A percentile compares a stretch with the other conserved stretches of the same genome.
phyloP scores from a whole-genome alignment of 1,140 invertebrate species.

The Acyrthosiphon pisum region DNA sequence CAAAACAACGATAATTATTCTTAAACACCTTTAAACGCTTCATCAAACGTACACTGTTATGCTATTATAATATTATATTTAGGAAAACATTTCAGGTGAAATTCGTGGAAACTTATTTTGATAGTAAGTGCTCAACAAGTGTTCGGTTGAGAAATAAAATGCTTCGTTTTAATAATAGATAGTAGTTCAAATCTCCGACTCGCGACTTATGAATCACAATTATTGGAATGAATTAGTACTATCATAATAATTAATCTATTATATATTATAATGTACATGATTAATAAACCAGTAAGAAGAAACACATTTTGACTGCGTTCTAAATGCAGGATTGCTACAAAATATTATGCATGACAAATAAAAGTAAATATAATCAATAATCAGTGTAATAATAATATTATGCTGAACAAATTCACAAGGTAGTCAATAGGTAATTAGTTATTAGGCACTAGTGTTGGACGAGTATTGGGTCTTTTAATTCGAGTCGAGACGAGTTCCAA shows the following conservation, averaged over 20 bases:
- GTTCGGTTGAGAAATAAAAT: neutral
- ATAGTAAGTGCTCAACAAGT: neutral
- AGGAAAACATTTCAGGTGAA: neutral
- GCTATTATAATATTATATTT: neutral
- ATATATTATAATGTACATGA: no score
- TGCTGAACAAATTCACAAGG: neutral
- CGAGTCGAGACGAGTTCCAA: no score
- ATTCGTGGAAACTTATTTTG: neutral
- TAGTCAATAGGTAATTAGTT: neutral
- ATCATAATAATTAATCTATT: neutral
- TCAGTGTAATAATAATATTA: neutral
- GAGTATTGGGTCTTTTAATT: no score
- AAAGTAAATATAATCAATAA: neutral
- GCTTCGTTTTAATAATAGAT: neutral
- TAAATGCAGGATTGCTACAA: neutral
- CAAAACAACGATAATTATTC: slow-evolving; percentile 1
- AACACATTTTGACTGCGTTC: neutral
- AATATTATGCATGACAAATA: neutral
- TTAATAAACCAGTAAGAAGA: neutral
- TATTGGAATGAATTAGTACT: neutral
- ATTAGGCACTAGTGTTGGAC: no score
- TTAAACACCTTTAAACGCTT: neutral
- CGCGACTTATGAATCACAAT: neutral
- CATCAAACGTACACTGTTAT: neutral
- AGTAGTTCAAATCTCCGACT: neutral